Evolutionary conservation across 2,113 vertebrate species (phyloP).

Genomic region (Pampusana beccarii): DNA sequence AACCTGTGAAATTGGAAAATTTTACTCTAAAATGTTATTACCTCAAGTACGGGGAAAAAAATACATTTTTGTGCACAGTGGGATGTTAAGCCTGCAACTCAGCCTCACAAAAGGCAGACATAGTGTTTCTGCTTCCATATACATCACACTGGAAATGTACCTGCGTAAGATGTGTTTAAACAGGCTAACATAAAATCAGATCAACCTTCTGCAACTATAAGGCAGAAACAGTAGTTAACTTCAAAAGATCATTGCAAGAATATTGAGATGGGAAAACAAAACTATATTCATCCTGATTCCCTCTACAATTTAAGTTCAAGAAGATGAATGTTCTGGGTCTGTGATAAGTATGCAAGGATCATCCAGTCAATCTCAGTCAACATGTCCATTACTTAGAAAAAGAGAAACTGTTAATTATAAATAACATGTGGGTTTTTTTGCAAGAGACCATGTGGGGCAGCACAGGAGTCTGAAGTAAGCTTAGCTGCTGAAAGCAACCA

Average conservation of each 20-base stretch:
- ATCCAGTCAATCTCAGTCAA: background rate
- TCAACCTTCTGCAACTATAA: background rate
- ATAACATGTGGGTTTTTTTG: background rate
- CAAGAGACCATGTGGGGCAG: background rate
- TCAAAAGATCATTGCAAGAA: background rate
- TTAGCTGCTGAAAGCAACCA: background rate
- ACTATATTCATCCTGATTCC: background rate
- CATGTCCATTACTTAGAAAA: background rate
- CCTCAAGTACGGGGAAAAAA: background rate
- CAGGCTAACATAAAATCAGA: background rate
- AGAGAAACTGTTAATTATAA: background rate
- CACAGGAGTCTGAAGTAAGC: background rate
- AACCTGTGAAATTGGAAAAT: slow-evolving; percentile 15
- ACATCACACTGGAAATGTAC: background rate
- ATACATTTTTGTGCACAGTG: slow-evolving; percentile 42
- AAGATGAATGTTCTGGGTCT: background rate
- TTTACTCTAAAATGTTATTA: slow-evolving; percentile 15
- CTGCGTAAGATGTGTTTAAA: slow-evolving; percentile 2
- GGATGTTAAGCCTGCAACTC: slow-evolving; percentile 19
- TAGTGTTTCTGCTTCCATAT: background rate
- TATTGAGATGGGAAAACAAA: background rate
- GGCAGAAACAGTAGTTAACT: background rate
- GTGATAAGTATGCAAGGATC: background rate
- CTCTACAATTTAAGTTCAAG: background rate
- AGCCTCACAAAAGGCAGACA: slow-evolving; percentile 17